Evolutionary conservation across 2,797 vertebrate genomes (phyloP).

Genomic region (Euthynnus affinis): DNA sequence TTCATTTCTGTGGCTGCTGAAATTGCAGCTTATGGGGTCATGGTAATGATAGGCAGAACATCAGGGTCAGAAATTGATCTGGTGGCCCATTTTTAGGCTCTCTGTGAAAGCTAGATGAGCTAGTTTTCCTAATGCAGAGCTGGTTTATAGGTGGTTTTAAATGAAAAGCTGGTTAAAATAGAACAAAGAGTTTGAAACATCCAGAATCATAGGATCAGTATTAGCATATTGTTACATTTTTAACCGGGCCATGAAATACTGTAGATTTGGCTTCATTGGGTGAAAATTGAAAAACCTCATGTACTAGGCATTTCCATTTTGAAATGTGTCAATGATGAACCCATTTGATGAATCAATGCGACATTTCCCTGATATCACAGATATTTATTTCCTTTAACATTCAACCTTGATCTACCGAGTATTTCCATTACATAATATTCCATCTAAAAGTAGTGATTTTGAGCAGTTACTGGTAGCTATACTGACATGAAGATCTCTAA

Average conservation of each 20-base stretch:
- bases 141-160: background rate
- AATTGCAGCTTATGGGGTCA: constrained; percentile 45
- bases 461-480: background rate
- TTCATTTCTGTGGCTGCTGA: constrained; percentile 46
- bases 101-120: background rate
- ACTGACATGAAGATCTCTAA: background rate
- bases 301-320: background rate
- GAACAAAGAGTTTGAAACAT: background rate
- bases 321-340: background rate
- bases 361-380: background rate
- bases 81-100: constrained; percentile 2
- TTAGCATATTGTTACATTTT: background rate
- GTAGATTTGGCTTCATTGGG: constrained; percentile 2
- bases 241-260: background rate
- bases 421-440: background rate
- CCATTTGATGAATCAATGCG: background rate
- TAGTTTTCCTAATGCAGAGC: background rate
- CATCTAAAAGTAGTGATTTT: background rate
- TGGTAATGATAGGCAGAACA: constrained; percentile 19
- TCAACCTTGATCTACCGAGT: background rate
- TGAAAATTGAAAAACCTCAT: background rate
- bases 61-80: constrained; percentile 30
- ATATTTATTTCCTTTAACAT: background rate
- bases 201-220: background rate
- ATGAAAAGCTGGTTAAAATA: background rate